Conservation (phyloP, 2,113 vertebrate species). For the Cinclus cinclus region DNA sequence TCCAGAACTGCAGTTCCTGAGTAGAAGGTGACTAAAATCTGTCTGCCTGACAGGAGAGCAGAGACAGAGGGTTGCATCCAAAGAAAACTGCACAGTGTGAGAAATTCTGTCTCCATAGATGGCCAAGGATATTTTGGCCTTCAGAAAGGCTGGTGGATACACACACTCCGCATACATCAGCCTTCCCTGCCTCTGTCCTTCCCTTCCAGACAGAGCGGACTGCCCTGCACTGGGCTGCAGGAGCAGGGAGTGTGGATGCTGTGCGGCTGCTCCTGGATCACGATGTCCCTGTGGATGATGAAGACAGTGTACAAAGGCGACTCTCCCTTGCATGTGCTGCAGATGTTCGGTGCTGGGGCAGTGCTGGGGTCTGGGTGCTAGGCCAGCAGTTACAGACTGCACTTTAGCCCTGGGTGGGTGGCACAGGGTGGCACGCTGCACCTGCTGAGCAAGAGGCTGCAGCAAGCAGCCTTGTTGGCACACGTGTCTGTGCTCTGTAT, state of each 20-base stretch:
- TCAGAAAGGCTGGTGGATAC: background rate
- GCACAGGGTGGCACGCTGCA: background rate
- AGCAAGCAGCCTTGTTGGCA: background rate
- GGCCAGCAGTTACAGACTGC: background rate
- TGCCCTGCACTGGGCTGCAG: conserved; percentile 88
- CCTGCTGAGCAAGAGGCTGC: background rate
- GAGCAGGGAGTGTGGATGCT: conserved; percentile 81
- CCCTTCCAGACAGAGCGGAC: conserved; percentile 78
- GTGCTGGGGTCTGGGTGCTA: rapidly evolving
- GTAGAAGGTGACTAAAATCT: background rate
- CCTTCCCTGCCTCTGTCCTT: background rate
- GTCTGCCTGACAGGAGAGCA: background rate
- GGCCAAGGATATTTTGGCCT: background rate
- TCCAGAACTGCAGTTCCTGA: background rate
- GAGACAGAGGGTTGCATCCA: background rate
- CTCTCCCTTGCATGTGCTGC: background rate
- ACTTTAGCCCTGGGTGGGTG: background rate
- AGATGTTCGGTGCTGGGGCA: background rate
- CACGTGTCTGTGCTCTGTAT: background rate
- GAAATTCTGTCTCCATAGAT: background rate
- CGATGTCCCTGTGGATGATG: conserved; percentile 75
- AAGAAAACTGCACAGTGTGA: background rate
- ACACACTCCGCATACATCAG: background rate
- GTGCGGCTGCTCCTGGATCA: conserved; percentile 83
- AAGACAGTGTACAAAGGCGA: conserved; percentile 75